Conservation (phyloP, 2,797 vertebrate species). For the Pseudocheirus occidentalis region DNA sequence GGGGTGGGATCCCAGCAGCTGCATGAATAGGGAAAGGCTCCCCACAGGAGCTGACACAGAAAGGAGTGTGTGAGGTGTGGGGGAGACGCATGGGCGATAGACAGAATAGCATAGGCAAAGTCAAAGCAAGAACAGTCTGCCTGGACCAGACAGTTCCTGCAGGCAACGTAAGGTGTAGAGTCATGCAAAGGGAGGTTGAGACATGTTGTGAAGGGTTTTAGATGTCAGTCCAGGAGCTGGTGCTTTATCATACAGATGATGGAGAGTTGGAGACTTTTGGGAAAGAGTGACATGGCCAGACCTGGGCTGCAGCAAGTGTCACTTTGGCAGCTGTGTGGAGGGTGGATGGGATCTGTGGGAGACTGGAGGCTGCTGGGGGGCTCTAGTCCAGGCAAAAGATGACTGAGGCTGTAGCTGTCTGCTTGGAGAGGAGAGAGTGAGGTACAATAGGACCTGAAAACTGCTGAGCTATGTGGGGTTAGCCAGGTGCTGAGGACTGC, state of each 20-base stretch:
- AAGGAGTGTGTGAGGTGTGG: too few relatives aligned
- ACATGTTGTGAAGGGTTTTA: background rate
- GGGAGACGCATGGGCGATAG: too few relatives aligned
- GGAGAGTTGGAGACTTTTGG: too few relatives aligned
- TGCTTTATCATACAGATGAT: background rate
- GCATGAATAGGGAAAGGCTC: background rate
- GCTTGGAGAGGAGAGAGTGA: background rate
- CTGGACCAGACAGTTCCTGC: too few relatives aligned
- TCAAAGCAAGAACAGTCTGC: too few relatives aligned
- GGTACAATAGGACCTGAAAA: background rate
- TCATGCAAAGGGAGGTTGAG: background rate
- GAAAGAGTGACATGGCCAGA: background rate
- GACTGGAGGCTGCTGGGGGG: too few relatives aligned
- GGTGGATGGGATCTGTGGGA: too few relatives aligned
- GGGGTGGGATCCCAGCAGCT: background rate
- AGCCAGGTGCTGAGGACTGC: background rate
- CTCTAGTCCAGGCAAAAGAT: background rate
- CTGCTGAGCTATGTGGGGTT: background rate
- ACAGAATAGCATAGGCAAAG: too few relatives aligned
- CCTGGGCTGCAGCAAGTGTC: background rate
- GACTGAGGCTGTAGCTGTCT: too few relatives aligned
- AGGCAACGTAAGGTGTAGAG: background rate
- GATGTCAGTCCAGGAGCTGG: background rate
- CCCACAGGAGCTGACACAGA: too few relatives aligned
- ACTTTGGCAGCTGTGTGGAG: background rate